These are phyloP conservation scores for Drosophila merina DNA, from an alignment of 2,888 invertebrate species.

Conservation along the genomic window DNA sequence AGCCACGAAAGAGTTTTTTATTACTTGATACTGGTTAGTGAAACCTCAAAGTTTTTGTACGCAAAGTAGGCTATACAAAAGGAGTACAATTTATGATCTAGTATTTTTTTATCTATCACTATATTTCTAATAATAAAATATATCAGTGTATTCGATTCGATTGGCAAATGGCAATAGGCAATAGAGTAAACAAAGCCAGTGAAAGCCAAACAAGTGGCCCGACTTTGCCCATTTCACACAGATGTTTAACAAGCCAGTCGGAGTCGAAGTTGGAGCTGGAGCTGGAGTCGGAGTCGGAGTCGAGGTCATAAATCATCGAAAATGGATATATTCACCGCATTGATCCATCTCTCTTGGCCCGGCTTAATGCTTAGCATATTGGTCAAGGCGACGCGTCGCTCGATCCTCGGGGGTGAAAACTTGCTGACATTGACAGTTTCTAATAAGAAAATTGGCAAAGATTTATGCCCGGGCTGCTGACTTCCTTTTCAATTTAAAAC, in stretches of 20 bases:
- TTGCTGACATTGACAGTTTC: constrained; percentile 72
- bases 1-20: too few species aligned
- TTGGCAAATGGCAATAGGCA: constrained; percentile 36
- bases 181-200: constrained; percentile 64
- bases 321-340: constrained; percentile 43
- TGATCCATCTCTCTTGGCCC: constrained; percentile 30
- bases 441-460: constrained; percentile 69
- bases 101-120: neutral
- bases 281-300: neutral
- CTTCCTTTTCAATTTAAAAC: constrained; percentile 69
- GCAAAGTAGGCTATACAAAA: too few species aligned
- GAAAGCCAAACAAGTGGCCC: constrained; percentile 62
- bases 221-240: constrained; percentile 70
- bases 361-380: constrained; percentile 23
- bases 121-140: neutral
- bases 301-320: constrained; percentile 72
- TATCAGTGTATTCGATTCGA: constrained; percentile 39
- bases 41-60: too few species aligned
- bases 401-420: constrained; percentile 53
- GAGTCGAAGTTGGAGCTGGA: neutral
- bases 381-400: constrained; percentile 12
- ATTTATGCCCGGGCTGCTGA: constrained; percentile 59
- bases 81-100: too few species aligned
- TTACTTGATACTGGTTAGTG: too few species aligned
- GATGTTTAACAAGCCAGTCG: constrained; percentile 69